Base-by-base conservation (phyloP, 2,797 vertebrate species). In the Falco berigora region DNA sequence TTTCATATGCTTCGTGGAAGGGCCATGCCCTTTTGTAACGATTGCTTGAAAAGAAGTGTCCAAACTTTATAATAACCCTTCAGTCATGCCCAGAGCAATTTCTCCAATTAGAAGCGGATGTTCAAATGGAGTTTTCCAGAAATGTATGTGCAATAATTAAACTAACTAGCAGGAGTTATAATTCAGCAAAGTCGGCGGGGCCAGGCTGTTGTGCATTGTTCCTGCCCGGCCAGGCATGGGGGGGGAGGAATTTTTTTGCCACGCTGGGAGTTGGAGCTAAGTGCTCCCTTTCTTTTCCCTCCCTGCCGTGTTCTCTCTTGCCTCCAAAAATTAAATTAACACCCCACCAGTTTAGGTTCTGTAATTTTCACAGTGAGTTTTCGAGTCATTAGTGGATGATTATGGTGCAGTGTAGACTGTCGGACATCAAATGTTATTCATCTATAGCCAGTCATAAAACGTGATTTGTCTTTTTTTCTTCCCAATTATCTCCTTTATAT, bases 81-180 rank as follows among this genome's bases (percentile, higher is more conserved):
- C 4, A 10, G 88, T 72, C 32, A 24, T 74, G 79, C 75, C 61
- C 84, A 56, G 38, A 88, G 82, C 69, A 93, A 90, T 80, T 94
- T 92, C 77, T 88, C 86, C 94, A 94, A 95, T 97, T 97, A 96
- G 82, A 69, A 93, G 72, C 91, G 72, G 91, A 52, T 90, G 88
- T 86, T 91, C 50, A 67, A 78, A 86, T 77, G 61, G 62, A 66
- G 49, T 75, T 96, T 94, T 94, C 46, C 80, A 92, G 84, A 92
- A 86, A 82, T 40, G 46, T 88, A 64, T 40, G 88, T 93, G 93
- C 92, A 89, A 91, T 96, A 97, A 97, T 97, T 97, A 97, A 97
- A 96, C 93, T 95, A 95, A 97, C 93, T 96, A 96, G 91, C 90
- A 92, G 40, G 67, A 93, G 84, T 88, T 95, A 82, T 55, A 93